A percentile compares a stretch with the other conserved stretches of the same genome.
Evolutionary conservation across 1,140 invertebrate genomes (phyloP).

Genomic region (Lepidurus arcticus): DNA sequence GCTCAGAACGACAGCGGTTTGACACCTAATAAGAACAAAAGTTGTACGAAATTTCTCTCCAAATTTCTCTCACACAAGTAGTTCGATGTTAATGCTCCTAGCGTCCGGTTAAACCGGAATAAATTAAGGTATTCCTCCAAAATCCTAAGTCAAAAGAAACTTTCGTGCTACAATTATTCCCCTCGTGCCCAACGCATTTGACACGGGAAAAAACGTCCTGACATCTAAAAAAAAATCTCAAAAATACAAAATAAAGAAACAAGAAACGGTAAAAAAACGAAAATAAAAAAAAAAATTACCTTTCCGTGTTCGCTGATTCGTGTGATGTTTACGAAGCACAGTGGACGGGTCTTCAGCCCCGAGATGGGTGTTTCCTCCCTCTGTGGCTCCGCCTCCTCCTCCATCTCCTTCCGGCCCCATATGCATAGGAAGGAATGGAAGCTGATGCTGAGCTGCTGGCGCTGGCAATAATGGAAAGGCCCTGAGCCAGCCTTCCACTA

Average conservation of each 20-base stretch:
- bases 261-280: not conserved
- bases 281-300: not conserved
- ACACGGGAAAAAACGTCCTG: not conserved
- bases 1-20: too few relatives aligned
- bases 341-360: not conserved
- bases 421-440: slow-evolving; percentile 21
- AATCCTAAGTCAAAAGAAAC: not conserved
- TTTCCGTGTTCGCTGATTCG: not conserved
- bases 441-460: not conserved
- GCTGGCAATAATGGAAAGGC: not conserved
- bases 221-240: not conserved
- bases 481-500: not conserved
- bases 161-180: slow-evolving; percentile 14
- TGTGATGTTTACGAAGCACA: not conserved
- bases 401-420: slow-evolving; percentile 7
- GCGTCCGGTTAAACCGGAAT: too few relatives aligned
- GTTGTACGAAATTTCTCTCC: too few relatives aligned
- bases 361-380: not conserved
- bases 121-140: not conserved
- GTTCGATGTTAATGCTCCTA: too few relatives aligned
- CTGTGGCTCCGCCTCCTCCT: not conserved
- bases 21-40: too few relatives aligned
- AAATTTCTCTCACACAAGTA: too few relatives aligned
- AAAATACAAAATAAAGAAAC: not conserved
- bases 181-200: not conserved